Evolutionary conservation across 2,888 invertebrate genomes (phyloP).

Genomic region (Cantharis nigra): DNA sequence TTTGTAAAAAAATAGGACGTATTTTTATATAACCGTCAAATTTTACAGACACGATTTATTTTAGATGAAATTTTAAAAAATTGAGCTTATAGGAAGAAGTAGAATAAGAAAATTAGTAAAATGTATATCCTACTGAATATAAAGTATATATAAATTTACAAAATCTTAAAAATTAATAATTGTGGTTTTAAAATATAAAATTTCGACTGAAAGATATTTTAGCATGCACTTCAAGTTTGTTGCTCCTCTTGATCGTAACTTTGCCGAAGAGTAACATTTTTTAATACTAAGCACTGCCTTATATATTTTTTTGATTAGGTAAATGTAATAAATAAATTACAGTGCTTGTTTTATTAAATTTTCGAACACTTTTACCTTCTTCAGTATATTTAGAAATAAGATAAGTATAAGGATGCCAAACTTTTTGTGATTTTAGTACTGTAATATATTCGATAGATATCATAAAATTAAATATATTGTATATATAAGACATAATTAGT

Average conservation of each 20-base stretch:
- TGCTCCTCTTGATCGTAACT: background rate
- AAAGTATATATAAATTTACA: background rate
- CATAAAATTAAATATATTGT: background rate
- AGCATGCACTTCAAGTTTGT: background rate
- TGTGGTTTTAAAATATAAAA: background rate
- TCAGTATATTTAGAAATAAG: background rate
- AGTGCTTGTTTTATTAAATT: background rate
- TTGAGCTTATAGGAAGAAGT: background rate
- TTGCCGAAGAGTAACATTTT: background rate
- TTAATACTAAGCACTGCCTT: background rate
- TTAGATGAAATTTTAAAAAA: background rate
- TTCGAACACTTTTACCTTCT: background rate
- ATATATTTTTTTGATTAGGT: background rate
- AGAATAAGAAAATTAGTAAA: background rate
- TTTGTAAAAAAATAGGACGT: background rate
- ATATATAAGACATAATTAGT: slow-evolving; percentile 26
- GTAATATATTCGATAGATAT: background rate
- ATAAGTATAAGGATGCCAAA: background rate
- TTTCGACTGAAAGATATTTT: background rate
- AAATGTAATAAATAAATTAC: background rate
- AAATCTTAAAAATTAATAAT: background rate
- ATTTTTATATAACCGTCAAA: background rate
- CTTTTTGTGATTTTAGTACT: background rate
- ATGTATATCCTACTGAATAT: background rate
- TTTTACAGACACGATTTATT: background rate